Base-by-base conservation (phyloP, 2,113 vertebrate genomes). In the Terrapene triunguis region DNA sequence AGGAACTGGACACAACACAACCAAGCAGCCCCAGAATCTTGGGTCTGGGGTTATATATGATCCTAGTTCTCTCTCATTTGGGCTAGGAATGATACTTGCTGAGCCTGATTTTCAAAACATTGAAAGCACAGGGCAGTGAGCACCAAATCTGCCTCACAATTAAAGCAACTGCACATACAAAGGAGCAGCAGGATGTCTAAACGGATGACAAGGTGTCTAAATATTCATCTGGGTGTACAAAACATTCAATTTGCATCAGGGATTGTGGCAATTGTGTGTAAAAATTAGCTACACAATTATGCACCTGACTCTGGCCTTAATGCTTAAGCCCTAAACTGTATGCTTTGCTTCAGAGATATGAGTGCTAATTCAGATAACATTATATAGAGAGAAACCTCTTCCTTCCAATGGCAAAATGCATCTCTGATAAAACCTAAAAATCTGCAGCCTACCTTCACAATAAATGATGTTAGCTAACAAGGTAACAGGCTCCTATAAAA, bases 1-100 rank as follows among this genome's bases (percentile, higher is more conserved):
- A 47, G 24, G 74, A 47, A 14, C 42, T 44, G 74, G 74, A 47
- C 24, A 44, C 10, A 13, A 47, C 10, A 47, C 24, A 78, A 25
- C 38, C 42, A 47, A 38, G 35, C 35, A 69, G 65, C 19, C 35
- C 53, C 72, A 17, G 50, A 88, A 0, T 1, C 38, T 11, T 0
- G 0, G 8, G 8, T 29, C 0, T 81, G 65, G 76, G 47, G 89
- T 82, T 51, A 29, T 0, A 0, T 62, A 79, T 91, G 72, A 32
- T 74, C 0, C 0, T 4, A 74, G 19, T 50, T 87, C 29, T 78
- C 85, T 44, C 14, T 1, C 51, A 17, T 32, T 42, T 51, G 78
- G 44, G 57, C 57, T n/a, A 51, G 3, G 82, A 84, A 80, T n/a
- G 27, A 27, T 54, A 72, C 72, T 25, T 21, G 72, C 22, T 44